These are phyloP conservation scores for Cinclus mexicanus DNA, from an alignment of 2,113 vertebrate species.

Conservation along the genomic window DNA sequence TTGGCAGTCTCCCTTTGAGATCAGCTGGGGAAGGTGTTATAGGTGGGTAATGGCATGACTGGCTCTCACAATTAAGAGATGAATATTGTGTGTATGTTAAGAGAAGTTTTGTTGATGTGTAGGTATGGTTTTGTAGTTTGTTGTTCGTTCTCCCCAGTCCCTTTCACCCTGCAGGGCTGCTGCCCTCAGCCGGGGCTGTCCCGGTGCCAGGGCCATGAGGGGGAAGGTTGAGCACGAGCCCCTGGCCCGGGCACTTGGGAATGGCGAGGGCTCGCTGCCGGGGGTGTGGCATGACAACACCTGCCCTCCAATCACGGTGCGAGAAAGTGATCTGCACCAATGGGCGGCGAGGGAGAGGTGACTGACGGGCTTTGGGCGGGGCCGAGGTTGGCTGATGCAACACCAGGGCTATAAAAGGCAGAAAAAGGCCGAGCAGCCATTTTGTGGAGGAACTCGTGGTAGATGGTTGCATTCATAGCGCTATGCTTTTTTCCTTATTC, in stretches of 20 bases:
- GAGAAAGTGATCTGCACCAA: background rate
- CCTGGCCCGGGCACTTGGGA: too few species aligned
- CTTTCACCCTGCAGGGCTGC: too few species aligned
- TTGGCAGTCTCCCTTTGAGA: background rate
- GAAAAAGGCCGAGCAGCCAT: background rate
- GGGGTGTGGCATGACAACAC: too few species aligned
- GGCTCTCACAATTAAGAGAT: background rate
- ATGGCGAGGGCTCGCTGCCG: too few species aligned
- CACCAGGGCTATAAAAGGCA: background rate
- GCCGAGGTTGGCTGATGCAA: background rate
- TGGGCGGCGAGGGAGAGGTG: background rate
- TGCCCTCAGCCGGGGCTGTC: too few species aligned
- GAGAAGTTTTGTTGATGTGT: background rate
- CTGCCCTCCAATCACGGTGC: background rate
- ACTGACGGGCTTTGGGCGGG: background rate
- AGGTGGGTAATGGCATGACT: background rate
- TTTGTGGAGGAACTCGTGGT: background rate
- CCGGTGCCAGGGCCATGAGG: too few species aligned
- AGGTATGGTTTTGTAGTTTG: background rate
- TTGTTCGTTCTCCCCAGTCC: background rate
- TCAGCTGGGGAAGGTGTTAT: background rate
- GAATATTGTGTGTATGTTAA: background rate
- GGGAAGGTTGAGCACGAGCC: too few species aligned
- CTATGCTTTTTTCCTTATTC: background rate
- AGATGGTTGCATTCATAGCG: fast-evolving